These are phyloP conservation scores for Phalanger gymnotis DNA, from an alignment of 2,797 vertebrate genomes.

Conservation along the genomic window DNA sequence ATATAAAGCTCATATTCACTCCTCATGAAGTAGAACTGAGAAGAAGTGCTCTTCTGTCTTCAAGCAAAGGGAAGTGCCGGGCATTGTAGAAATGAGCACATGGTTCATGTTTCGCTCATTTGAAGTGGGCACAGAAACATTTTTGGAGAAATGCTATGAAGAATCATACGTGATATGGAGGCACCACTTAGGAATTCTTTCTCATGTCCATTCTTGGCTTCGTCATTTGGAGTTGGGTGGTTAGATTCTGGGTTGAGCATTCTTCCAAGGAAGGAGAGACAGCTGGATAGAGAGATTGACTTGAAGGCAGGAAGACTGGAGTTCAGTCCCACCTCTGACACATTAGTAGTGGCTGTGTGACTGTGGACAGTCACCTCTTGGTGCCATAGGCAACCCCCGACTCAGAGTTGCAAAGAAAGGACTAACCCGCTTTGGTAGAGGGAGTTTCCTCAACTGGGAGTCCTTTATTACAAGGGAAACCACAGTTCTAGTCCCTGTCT, in stretches of 20 bases:
- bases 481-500: neutral
- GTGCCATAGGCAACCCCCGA: neutral
- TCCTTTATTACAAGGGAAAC: neutral
- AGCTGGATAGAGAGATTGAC: neutral
- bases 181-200: neutral
- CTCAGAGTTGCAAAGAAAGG: neutral
- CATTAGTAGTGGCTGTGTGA: neutral
- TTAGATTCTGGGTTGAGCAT: neutral
- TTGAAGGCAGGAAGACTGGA: neutral
- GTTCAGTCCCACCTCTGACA: neutral
- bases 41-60: neutral
- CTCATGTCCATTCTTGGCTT: neutral
- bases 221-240: neutral
- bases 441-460: neutral
- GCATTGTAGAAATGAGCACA: neutral
- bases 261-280: neutral
- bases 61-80: neutral
- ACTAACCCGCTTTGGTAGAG: neutral
- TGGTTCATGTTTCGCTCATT: neutral
- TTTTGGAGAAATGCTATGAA: neutral
- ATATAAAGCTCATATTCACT: neutral
- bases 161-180: neutral
- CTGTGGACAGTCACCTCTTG: neutral
- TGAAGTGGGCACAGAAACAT: neutral
- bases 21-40: neutral